Conservation (phyloP, 2,113 vertebrate genomes). For the Perca fluviatilis region DNA sequence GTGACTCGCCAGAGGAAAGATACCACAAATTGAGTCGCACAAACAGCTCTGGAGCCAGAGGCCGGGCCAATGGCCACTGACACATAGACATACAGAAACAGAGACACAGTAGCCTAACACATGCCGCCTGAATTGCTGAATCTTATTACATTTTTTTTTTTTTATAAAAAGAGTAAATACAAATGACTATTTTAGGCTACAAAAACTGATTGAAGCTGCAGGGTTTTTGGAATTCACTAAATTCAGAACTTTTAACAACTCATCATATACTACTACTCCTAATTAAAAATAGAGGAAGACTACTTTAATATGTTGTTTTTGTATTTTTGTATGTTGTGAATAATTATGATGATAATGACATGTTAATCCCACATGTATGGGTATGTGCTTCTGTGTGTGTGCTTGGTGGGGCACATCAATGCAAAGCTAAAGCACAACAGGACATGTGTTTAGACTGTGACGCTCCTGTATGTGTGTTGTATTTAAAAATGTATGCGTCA, state of each 20-base stretch:
- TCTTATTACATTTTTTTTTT: neutral
- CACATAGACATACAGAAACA: neutral
- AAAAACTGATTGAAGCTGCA: conserved; percentile 17
- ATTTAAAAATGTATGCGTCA: neutral
- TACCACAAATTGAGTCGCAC: conserved; percentile 53
- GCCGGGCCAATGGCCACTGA: conserved; percentile 72
- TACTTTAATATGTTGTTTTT: neutral
- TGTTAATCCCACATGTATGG: neutral
- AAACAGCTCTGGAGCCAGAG: conserved; percentile 64
- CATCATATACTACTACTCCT: neutral
- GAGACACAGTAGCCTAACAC: conserved; percentile 1
- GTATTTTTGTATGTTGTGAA: conserved; percentile 1
- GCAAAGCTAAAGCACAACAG: neutral
- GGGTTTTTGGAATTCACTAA: conserved; percentile 15
- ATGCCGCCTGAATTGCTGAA: conserved; percentile 9
- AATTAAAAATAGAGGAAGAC: conserved; percentile 22
- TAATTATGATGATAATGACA: neutral
- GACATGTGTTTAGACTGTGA: neutral
- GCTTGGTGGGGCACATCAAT: neutral
- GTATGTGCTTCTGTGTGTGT: neutral
- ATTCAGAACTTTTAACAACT: neutral
- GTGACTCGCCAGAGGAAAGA: conserved; percentile 53
- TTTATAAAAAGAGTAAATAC: conserved; percentile 9
- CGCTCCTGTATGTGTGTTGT: neutral
- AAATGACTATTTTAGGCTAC: conserved; percentile 22